Evolutionary conservation across 2,113 vertebrate genomes (phyloP), one percentile per base, ranked within the genome.

Genomic region (Otus sunia): DNA sequence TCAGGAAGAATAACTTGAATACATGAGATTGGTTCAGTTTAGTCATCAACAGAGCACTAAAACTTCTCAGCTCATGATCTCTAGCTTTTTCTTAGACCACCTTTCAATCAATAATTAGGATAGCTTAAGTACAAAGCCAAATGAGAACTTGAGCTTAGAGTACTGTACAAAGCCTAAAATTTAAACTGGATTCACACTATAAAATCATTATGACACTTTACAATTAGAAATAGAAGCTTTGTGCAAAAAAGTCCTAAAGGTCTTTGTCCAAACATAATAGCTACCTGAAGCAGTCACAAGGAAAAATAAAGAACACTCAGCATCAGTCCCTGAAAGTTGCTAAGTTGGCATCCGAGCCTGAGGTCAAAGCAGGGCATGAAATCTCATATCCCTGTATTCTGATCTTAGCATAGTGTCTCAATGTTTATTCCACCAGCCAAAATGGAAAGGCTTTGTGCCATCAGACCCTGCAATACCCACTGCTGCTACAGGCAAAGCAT

Each of bases 341-440:
- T 32, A 47, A 68, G 4, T 7, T 30, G 30, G 10, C 17, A 22
- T 47, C 29, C 3, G 3, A 89, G 19, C 20, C 66, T 49, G 30
- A 56, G 27, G 36, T 50, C 25, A 76, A 66, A 69, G 29, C 45
- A 69, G 17, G 18, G 2, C 11, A 36, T 30, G 27, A 83, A 73
- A 55, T 75, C 9, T 3, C 1, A 0, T n/a, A 50, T 30, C 29
- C 22, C 9, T 39, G 1, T 34, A 14, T 10, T 49, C 36, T 60
- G 22, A 27, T 30, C 26, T 74, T 88, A 55, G 6, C 13, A 6
- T 1, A 21, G 21, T 11, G 10, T 26, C 71, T 84, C 29, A 86
- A 20, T n/a, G 47, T 7, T 41, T 66, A 25, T 67, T 81, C 13
- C 29, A 47, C 8, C 30, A 75, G 17, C 6, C 15, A 78, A 56